phyloP scores from a whole-genome alignment of 2,113 vertebrate species.

The Atherinomorus stipes region DNA sequence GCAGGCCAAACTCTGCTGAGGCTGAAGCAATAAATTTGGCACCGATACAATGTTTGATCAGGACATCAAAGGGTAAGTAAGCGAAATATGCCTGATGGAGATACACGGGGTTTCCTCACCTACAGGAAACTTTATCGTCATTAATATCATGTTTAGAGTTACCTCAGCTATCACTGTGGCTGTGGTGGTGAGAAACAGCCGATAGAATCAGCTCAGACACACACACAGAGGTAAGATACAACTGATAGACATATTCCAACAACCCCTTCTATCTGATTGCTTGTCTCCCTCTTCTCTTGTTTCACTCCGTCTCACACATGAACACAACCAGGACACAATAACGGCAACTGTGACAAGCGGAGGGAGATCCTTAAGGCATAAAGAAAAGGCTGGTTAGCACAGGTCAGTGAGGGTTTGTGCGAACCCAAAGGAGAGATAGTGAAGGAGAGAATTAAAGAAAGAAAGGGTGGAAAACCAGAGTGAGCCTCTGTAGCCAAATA shows the following conservation, averaged over 20 bases:
- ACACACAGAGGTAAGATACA: slow-evolving; percentile 58
- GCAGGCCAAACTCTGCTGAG: slow-evolving; percentile 56
- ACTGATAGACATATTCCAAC: slow-evolving; percentile 65
- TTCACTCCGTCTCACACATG: slow-evolving; percentile 44
- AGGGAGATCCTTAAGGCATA: slow-evolving; percentile 24
- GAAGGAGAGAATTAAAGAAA: slow-evolving; percentile 21
- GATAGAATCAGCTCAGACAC: slow-evolving; percentile 68
- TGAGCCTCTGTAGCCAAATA: slow-evolving; percentile 74
- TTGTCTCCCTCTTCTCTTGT: slow-evolving; percentile 60
- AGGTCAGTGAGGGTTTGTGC: slow-evolving; percentile 23
- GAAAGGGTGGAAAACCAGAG: slow-evolving; percentile 51
- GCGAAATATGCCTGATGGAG: slow-evolving; percentile 54
- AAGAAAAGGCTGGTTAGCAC: slow-evolving; percentile 22
- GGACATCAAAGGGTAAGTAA: slow-evolving; percentile 73
- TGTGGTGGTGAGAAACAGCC: slow-evolving; percentile 40
- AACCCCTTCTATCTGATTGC: slow-evolving; percentile 69
- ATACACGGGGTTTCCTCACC: slow-evolving; percentile 45
- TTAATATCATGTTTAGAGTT: slow-evolving; percentile 60
- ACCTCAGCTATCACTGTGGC: slow-evolving; percentile 56
- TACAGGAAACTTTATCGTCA: slow-evolving; percentile 52
- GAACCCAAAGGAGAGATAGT: slow-evolving; percentile 12
- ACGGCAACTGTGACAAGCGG: slow-evolving; percentile 10
- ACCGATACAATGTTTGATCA: slow-evolving; percentile 66
- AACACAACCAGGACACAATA: slow-evolving; percentile 32
- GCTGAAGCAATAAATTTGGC: slow-evolving; percentile 54